These are phyloP conservation scores for Synergus gifuensis DNA, from an alignment of 2,888 invertebrate species.

Conservation along the genomic window DNA sequence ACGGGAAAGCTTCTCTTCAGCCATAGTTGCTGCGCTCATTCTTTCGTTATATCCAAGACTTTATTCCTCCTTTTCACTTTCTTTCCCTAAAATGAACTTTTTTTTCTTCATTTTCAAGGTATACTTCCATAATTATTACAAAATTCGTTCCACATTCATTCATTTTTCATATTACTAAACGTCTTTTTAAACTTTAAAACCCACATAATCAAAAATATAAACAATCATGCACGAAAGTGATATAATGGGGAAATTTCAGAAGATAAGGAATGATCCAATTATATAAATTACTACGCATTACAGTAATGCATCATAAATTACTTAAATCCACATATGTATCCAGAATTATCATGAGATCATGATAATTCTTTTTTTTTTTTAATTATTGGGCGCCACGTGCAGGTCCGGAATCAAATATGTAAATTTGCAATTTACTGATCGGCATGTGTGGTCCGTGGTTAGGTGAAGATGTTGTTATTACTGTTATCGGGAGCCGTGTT, in stretches of 20 bases:
- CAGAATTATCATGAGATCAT: too few relatives aligned
- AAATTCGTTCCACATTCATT: background rate
- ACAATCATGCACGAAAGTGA: too few relatives aligned
- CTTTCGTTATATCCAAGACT: background rate
- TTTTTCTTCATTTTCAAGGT: background rate
- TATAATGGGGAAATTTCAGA: too few relatives aligned
- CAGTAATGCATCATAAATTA: background rate
- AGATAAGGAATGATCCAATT: background rate
- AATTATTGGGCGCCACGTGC: constrained; percentile 27
- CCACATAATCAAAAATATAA: too few relatives aligned
- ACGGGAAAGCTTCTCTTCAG: constrained; percentile 56
- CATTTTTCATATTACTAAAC: background rate
- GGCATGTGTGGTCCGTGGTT: constrained; percentile 9
- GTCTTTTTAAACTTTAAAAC: too few relatives aligned
- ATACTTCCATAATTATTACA: background rate
- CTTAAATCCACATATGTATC: constrained; percentile 9
- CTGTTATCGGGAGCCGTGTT: constrained; percentile 38
- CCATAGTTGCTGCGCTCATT: constrained; percentile 28
- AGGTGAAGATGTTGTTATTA: constrained; percentile 41
- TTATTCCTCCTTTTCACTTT: background rate
- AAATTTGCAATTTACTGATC: constrained; percentile 45
- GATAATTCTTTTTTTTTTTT: constrained; percentile 1
- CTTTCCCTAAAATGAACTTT: background rate
- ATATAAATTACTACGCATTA: background rate
- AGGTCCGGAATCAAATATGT: constrained; percentile 29